Evolutionary conservation across 2,888 invertebrate species (phyloP).

Genomic region (Drosophila paramelanica): DNA sequence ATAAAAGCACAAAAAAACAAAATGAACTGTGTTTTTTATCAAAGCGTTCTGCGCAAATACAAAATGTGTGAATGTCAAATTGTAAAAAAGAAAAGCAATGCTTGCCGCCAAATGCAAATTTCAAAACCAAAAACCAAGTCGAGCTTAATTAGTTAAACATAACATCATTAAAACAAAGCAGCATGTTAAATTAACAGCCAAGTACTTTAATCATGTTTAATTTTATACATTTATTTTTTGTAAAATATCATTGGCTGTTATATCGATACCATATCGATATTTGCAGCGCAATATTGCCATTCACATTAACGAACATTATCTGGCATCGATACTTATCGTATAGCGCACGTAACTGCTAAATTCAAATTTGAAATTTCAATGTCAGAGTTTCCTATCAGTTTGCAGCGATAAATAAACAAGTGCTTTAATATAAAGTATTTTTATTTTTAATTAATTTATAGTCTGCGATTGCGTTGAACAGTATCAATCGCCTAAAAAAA

Average conservation of each 20-base stretch:
- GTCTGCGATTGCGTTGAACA: constrained; percentile 34
- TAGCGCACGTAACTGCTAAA: background rate
- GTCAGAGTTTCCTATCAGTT: background rate
- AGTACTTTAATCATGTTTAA: background rate
- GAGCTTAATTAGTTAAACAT: background rate
- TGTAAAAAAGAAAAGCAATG: background rate
- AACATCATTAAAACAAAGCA: no score
- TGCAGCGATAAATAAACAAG: background rate
- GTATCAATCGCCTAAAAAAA: constrained; percentile 11
- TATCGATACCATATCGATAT: background rate
- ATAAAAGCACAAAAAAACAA: background rate
- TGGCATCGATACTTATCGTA: background rate
- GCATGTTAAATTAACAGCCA: no score
- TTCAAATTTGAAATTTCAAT: background rate
- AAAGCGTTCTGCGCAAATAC: background rate
- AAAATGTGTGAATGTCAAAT: background rate
- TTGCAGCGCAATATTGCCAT: background rate
- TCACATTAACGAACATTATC: background rate
- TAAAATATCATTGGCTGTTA: background rate
- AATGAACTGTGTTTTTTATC: background rate
- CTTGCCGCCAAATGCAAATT: background rate
- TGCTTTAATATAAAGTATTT: constrained; percentile 38
- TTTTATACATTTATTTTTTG: background rate
- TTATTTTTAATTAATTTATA: constrained; percentile 52
- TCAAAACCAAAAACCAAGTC: background rate